A percentile compares a stretch with the other conserved stretches of the same genome.
Evolutionary conservation across 2,113 vertebrate species (phyloP).

Genomic region (Pteronura brasiliensis): DNA sequence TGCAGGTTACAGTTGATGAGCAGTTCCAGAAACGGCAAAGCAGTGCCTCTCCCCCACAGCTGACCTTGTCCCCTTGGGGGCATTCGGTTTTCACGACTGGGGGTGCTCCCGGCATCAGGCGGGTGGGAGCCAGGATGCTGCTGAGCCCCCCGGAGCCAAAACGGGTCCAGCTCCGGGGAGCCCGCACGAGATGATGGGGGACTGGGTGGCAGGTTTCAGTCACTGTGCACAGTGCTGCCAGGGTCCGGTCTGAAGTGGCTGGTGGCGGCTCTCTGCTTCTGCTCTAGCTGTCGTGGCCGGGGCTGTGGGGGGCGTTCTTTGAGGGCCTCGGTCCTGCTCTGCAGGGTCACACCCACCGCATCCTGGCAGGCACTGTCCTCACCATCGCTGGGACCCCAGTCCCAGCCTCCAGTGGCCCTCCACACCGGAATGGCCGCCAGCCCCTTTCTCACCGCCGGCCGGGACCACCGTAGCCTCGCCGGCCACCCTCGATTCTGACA

Average conservation of each 20-base stretch:
- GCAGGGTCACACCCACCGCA: neutral
- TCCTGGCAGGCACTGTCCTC: neutral
- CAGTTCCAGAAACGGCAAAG: neutral
- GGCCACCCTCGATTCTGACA: neutral
- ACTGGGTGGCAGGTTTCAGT: neutral
- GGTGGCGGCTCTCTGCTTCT: neutral
- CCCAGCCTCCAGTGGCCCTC: neutral
- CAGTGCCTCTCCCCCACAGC: neutral
- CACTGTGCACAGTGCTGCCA: neutral
- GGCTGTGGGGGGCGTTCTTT: no score
- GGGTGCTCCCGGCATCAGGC: neutral
- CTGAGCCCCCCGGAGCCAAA: neutral
- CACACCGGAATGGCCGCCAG: neutral
- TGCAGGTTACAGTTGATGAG: neutral
- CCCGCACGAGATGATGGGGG: rapidly evolving
- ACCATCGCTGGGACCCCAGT: neutral
- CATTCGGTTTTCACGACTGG: neutral
- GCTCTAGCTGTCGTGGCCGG: neutral
- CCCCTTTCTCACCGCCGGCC: neutral
- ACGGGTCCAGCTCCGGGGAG: neutral
- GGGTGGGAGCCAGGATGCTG: neutral
- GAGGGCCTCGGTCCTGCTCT: neutral
- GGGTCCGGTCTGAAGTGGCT: neutral
- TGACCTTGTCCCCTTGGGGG: neutral
- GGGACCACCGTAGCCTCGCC: neutral